Percentiles rank a stretch among this genome's conserved stretches.
Evolutionary conservation across 2,113 vertebrate species (phyloP).

Genomic region (Diphyllodes magnificus): DNA sequence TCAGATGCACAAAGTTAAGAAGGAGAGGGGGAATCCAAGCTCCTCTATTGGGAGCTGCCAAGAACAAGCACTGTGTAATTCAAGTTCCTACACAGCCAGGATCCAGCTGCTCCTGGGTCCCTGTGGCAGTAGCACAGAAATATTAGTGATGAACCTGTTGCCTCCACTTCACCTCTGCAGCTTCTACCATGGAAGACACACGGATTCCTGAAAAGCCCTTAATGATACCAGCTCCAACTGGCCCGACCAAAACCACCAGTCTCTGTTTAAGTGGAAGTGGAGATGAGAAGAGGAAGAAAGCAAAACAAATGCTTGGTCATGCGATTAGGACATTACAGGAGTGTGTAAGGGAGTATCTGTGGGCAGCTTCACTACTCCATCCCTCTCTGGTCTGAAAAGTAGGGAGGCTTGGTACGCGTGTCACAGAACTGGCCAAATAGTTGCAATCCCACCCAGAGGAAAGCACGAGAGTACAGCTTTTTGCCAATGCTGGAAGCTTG

Average conservation of each 20-base stretch:
- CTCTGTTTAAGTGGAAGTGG: neutral
- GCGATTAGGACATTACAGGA: neutral
- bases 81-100: neutral
- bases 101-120: neutral
- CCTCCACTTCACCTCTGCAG: neutral
- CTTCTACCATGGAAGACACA: neutral
- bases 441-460: neutral
- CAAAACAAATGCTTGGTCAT: neutral
- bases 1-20: neutral
- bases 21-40: neutral
- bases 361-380: neutral
- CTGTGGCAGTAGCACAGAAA: neutral
- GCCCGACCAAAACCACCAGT: neutral
- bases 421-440: neutral
- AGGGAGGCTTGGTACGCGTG: rapidly evolving
- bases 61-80: neutral
- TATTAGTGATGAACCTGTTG: neutral
- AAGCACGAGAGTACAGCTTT: neutral
- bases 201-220: neutral
- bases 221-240: neutral
- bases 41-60: neutral
- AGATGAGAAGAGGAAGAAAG: neutral
- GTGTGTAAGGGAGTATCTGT: neutral
- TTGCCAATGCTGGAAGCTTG: neutral
- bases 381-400: neutral